Evolutionary conservation across 2,113 vertebrate genomes (phyloP), one percentile per base, ranked within the genome.

Genomic region (Esox niger): DNA sequence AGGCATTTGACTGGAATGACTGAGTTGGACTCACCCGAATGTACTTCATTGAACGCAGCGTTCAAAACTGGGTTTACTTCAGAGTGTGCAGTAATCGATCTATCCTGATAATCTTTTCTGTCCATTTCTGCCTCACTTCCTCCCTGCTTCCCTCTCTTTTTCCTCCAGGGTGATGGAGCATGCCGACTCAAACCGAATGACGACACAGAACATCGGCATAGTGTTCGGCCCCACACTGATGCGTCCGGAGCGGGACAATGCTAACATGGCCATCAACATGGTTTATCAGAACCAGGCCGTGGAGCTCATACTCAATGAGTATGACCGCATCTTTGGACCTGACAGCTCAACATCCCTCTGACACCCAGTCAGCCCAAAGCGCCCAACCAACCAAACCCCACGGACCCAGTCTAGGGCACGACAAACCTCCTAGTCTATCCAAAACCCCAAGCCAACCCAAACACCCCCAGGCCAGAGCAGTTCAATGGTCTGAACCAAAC

Each of bases 181-280:
- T 57, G 91, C 87, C 0, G 88, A 93, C 35, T 33, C 55, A 59
- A 98, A 97, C 85, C 92, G 94, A 58, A 97, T 98, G 96, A 95
- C 93, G 0, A 89, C 92, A 6, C 95, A 97, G 84, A 97, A 97
- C 89, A 91, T 97, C 25, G 94, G 94, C 64, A 96, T 97, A n/a
- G 95, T 97, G 65, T 98, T 97, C 3, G 96, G 95, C 2, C 95
- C 95, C 0, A 96, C 96, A 0, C 86, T 98, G 49, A 93, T 97
- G 90, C 89, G 95, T 9, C 91, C 94, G 0, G 93, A 96, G 83
- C 82, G 86, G 59, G 95, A 98, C 76, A 87, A 80, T 15, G 82
- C 87, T 66, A 95, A 94, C 87, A 93, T 95, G 87, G 93, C 92
- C 0, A 78, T 90, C 23, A 92, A 89, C 71, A 93, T 94, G 91